A percentile compares a stretch with the other conserved stretches of the same genome.
These are phyloP conservation scores for Pseudomyrmex flavicornis DNA, from an alignment of 1,140 invertebrate genomes.

Conservation along the genomic window DNA sequence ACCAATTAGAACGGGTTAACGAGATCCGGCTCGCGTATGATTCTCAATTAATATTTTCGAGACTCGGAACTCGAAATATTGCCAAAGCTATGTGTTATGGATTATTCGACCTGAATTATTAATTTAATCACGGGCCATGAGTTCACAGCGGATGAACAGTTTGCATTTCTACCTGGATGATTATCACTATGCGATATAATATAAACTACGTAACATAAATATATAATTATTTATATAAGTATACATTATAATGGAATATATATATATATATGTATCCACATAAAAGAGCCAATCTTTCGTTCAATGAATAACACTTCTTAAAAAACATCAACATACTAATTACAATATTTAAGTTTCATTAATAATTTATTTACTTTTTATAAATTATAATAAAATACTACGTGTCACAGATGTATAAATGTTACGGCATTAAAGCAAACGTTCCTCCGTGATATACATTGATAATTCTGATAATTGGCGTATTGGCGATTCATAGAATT, in stretches of 20 bases:
- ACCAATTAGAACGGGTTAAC: constrained; percentile 29
- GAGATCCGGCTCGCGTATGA: background rate
- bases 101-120: constrained; percentile 42
- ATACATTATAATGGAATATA: background rate
- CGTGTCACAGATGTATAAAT: background rate
- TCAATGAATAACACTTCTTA: background rate
- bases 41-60: constrained; percentile 55
- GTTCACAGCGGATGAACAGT: background rate
- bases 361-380: constrained; percentile 7
- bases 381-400: too few species aligned
- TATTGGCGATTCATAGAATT: constrained; percentile 6
- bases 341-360: too few species aligned
- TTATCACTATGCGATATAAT: constrained; percentile 22
- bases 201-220: background rate
- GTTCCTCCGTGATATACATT: background rate
- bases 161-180: constrained; percentile 37
- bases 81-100: constrained; percentile 2
- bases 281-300: background rate
- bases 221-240: constrained; percentile 9
- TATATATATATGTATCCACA: too few species aligned
- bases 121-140: constrained; percentile 20
- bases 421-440: constrained; percentile 16
- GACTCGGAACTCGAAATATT: background rate
- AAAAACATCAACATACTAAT: background rate
- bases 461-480: background rate